Evolutionary conservation across 2,797 vertebrate species (phyloP).

Genomic region (Anguilla megastoma): DNA sequence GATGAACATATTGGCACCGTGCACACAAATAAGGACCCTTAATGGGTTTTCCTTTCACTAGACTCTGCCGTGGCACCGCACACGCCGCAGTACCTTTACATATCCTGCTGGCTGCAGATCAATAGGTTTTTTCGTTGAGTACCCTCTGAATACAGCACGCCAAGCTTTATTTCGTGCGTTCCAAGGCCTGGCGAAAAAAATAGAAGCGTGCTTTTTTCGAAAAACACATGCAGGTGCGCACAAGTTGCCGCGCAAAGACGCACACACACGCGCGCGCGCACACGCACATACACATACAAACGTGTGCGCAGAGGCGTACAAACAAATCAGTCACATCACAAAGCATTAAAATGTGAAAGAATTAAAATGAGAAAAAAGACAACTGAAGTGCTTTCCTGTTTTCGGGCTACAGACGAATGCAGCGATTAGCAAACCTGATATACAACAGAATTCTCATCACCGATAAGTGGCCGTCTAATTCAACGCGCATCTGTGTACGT

Average conservation of each 20-base stretch:
- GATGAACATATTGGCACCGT: not conserved
- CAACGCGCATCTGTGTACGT: slow-evolving; percentile 66
- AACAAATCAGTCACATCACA: not conserved
- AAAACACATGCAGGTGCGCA: not conserved
- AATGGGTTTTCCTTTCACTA: not conserved
- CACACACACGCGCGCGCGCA: not conserved
- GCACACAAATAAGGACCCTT: not conserved
- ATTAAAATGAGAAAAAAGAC: not conserved
- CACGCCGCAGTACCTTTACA: not conserved
- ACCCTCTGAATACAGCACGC: not conserved
- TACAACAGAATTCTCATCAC: slow-evolving; percentile 47
- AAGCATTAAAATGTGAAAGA: slow-evolving; percentile 2
- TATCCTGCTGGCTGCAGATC: not conserved
- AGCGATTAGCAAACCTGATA: slow-evolving; percentile 63
- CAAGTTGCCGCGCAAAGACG: not conserved
- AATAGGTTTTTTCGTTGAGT: not conserved
- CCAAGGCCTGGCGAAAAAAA: not conserved
- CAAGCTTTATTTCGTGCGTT: not conserved
- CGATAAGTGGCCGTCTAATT: slow-evolving; percentile 58
- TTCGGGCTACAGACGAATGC: slow-evolving; percentile 48
- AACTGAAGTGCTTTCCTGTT: slow-evolving; percentile 66
- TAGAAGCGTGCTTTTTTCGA: not conserved
- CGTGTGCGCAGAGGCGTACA: not conserved
- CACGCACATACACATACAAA: not conserved
- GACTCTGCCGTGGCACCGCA: not conserved